Base-by-base conservation (phyloP, 2,113 vertebrate species). In the Oxyruncus cristatus region DNA sequence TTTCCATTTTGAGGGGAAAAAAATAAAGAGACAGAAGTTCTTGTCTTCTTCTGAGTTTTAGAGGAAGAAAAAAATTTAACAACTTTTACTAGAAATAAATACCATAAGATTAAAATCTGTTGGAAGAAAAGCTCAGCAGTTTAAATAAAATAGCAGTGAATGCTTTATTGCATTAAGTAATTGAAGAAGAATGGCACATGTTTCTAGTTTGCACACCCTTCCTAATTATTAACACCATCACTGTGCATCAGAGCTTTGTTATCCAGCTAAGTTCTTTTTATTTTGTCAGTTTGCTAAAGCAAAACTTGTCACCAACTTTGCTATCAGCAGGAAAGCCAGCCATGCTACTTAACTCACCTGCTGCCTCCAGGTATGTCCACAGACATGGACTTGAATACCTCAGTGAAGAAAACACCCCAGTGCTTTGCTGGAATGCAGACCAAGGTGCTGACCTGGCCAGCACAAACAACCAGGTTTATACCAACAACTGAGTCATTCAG, bases 351-450 rank as follows among this genome's bases (percentile, higher is more conserved):
- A 18, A n/a, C 49, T 8, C 32, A 22, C 6, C 59, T 27, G 15
- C 49, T 39, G 56, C 42, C 82, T 65, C 35, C 61, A 39, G 27
- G 16, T 5, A n/a, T 0, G 3, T 12, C 63, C 61, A 47, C 47
- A 68, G 37, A 46, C 20, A 3, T 5, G 32, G 42, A 18, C 5
- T 42, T 30, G 62, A 42, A 22, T 42, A 12, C 5, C 49, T 12
- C 8, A 52, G 32, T 0, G 0, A 26, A 59, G 66, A 37, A 41
- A 24, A 41, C 17, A 8, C 37, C 49, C 24, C 1, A 3, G 23
- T 5, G 28, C 37, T 58, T 26, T 50, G 72, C 49, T 35, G 4
- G 47, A 58, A 14, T 0, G 3, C 55, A 58, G 30, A 39, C 37
- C 9, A 20, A 44, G 52, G 52, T 14, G 16, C 59, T 61, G 59